A percentile compares a stretch with the other conserved stretches of the same genome.
These are phyloP conservation scores for Hyalella azteca DNA, from an alignment of 2,888 invertebrate genomes.

Conservation along the genomic window DNA sequence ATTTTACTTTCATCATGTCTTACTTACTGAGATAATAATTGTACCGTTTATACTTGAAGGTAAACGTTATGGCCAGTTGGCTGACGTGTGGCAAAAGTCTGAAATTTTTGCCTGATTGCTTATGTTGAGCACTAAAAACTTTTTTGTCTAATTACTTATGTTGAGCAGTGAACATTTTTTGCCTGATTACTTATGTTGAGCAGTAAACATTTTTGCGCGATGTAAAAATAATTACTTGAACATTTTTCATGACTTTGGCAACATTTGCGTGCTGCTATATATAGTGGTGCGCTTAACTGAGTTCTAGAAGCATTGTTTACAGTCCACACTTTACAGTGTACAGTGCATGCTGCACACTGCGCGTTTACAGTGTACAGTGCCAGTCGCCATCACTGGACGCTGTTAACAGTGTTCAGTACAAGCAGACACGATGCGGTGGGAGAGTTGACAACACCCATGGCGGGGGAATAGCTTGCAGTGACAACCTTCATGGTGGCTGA, in stretches of 20 bases:
- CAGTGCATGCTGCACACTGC: neutral
- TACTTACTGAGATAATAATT: too few species aligned
- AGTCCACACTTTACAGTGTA: neutral
- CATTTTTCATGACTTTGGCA: neutral
- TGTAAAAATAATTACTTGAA: neutral
- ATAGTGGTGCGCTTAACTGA: neutral
- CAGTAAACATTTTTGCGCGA: neutral
- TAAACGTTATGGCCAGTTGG: too few species aligned
- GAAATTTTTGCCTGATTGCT: too few species aligned
- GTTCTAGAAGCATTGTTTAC: neutral
- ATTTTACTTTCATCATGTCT: too few species aligned
- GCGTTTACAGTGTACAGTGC: neutral
- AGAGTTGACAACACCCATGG: too few species aligned
- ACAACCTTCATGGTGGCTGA: too few species aligned
- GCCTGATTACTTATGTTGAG: neutral
- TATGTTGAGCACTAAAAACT: neutral
- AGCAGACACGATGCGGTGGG: too few species aligned
- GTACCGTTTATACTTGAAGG: too few species aligned
- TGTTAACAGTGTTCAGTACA: neutral
- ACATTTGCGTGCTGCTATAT: neutral
- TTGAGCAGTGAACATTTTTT: neutral
- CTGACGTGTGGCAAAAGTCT: too few species aligned
- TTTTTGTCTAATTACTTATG: neutral
- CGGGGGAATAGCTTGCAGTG: too few species aligned
- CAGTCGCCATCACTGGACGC: neutral